These are phyloP conservation scores for Sipha maydis DNA, from an alignment of 2,888 invertebrate species.

Conservation along the genomic window DNA sequence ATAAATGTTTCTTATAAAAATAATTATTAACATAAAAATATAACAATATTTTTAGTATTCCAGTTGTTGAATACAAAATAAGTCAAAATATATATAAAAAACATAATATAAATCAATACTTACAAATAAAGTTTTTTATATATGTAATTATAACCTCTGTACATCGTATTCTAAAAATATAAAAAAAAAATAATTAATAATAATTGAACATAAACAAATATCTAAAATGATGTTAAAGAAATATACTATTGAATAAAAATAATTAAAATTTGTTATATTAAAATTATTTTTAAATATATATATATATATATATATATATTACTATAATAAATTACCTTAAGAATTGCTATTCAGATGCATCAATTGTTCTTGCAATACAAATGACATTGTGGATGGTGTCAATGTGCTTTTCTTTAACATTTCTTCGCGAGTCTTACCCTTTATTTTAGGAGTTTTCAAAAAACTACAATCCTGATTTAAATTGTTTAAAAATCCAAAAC, in stretches of 20 bases:
- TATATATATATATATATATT: too few species aligned
- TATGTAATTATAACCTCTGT: background rate
- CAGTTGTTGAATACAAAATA: background rate
- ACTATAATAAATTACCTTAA: slow-evolving; percentile 24
- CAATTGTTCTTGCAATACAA: slow-evolving; percentile 55
- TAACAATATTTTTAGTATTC: background rate
- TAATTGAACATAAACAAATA: too few species aligned
- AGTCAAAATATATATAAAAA: background rate
- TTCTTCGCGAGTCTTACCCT: slow-evolving; percentile 52
- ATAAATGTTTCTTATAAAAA: background rate
- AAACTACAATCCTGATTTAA: slow-evolving; percentile 52
- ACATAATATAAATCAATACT: slow-evolving; percentile 5
- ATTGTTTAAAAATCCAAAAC: slow-evolving; percentile 55
- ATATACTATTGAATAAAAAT: too few species aligned
- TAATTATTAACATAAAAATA: background rate
- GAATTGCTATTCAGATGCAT: slow-evolving; percentile 46
- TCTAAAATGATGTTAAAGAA: too few species aligned
- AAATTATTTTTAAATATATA: too few species aligned
- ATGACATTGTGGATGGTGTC: slow-evolving; percentile 54
- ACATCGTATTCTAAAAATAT: slow-evolving; percentile 6
- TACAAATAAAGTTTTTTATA: background rate
- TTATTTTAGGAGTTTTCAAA: slow-evolving; percentile 57
- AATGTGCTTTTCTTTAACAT: slow-evolving; percentile 39
- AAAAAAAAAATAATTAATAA: too few species aligned
- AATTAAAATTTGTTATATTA: too few species aligned